Percentiles rank a stretch among this genome's conserved stretches.
Evolutionary conservation across 2,797 vertebrate species (phyloP).

Genomic region (Pteronotus mesoamericanus): DNA sequence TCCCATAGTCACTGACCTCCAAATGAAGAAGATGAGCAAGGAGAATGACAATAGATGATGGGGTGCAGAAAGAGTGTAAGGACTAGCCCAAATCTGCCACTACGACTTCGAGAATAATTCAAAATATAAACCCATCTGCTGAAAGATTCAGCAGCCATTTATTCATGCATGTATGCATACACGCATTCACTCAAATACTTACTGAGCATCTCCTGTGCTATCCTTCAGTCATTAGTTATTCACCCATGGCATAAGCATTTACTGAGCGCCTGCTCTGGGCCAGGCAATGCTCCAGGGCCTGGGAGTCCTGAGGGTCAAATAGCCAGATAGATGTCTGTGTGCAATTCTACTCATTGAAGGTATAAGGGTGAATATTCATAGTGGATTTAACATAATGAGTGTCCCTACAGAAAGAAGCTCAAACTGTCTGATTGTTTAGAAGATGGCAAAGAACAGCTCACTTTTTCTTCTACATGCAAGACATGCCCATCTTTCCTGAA

Average conservation of each 20-base stretch:
- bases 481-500: neutral
- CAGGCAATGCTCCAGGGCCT: neutral
- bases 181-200: neutral
- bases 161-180: neutral
- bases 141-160: neutral
- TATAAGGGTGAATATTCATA: neutral
- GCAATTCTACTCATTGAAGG: neutral
- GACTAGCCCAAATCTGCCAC: neutral
- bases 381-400: neutral
- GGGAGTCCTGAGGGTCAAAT: neutral
- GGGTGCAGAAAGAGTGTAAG: neutral
- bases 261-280: neutral
- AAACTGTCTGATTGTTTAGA: constrained; percentile 16
- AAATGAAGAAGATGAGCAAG: neutral
- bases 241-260: neutral
- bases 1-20: neutral
- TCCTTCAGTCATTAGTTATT: neutral
- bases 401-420: neutral
- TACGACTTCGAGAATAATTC: constrained; percentile 1
- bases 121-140: neutral
- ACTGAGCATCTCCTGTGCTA: neutral
- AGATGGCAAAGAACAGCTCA: neutral
- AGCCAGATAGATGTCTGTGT: neutral
- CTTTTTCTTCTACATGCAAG: neutral
- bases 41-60: neutral